These are phyloP conservation scores for Pyxicephalus adspersus DNA, from an alignment of 2,113 vertebrate genomes.

Conservation along the genomic window DNA sequence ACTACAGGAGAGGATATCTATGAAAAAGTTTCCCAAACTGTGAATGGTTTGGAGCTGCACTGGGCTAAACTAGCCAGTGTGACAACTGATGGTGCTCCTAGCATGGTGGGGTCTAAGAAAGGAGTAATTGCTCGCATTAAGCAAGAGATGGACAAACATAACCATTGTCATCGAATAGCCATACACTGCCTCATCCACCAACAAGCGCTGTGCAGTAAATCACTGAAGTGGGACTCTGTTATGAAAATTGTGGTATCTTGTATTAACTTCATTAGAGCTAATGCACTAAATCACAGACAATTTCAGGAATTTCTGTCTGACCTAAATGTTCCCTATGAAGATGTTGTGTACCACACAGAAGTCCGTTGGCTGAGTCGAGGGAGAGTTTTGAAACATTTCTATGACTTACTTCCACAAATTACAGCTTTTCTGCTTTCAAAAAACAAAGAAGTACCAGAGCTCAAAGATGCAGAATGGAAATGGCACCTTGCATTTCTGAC, in stretches of 20 bases:
- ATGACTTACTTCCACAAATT: not conserved
- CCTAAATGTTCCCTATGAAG: too few species aligned
- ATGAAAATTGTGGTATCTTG: not conserved
- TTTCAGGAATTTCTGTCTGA: too few species aligned
- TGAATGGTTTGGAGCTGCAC: not conserved
- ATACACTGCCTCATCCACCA: constrained; percentile 1
- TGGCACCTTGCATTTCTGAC: too few species aligned
- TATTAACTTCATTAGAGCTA: constrained; percentile 9
- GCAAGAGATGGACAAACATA: too few species aligned
- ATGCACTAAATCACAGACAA: too few species aligned
- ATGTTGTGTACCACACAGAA: too few species aligned
- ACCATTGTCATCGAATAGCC: too few species aligned
- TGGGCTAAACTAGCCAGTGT: not conserved
- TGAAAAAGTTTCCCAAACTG: not conserved
- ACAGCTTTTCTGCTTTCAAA: too few species aligned
- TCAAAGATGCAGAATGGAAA: too few species aligned
- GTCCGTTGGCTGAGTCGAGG: too few species aligned
- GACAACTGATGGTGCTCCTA: not conserved
- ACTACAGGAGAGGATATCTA: not conserved
- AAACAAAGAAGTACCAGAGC: not conserved
- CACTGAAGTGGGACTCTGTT: constrained; percentile 17
- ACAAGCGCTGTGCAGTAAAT: constrained; percentile 11
- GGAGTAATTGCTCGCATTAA: too few species aligned
- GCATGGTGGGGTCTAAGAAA: too few species aligned
- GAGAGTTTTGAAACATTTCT: not conserved